Base-by-base conservation (phyloP, 2,888 invertebrate species). In the Cyrtodaria siliqua region DNA sequence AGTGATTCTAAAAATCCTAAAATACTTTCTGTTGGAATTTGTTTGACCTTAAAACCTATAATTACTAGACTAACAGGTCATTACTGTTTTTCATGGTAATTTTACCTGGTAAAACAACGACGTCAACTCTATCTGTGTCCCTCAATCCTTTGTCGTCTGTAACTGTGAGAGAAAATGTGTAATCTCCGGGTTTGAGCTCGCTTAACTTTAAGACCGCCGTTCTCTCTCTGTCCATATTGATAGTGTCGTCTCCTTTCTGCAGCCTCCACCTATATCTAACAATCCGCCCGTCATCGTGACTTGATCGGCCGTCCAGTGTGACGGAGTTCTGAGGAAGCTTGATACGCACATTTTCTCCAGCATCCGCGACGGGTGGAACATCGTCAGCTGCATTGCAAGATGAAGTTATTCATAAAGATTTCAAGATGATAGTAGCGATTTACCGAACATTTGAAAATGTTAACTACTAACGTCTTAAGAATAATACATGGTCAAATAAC, bases 81-180 rank as follows among this genome's bases (percentile, higher is more conserved):
- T n/a, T n/a, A n/a, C n/a, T n/a, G n/a, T n/a, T n/a, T n/a, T n/a
- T n/a, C n/a, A n/a, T n/a, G n/a, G n/a, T n/a, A n/a, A n/a, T 44
- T 4, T 9, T 44, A 44, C 44, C 44, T 18, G 44, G 44, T 6
- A 44, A 16, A 44, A 44, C 44, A 6, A 18, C 44, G 3, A 44
- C 16, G 20, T 44, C n/a, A 16, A 74, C 74, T n/a, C 23, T 49
- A 42, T 74, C 74, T 0, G 24, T 52, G 29, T 74, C 74, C 42
- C 16, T 44, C n/a, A 56, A 94, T 0, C 98, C 98, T 92, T 98
- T 97, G 84, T 97, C 97, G 92, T 98, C 98, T 44, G 95, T 96
- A 1, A 98, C 98, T n/a, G 96, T 96, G 68, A 98, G 93, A 88
- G 96, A 96, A 90, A 98, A 56, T 6, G 18, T 44, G 38, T 67